Base-by-base conservation (phyloP, 2,888 invertebrate genomes). In the Orthonychiurus folsomi region DNA sequence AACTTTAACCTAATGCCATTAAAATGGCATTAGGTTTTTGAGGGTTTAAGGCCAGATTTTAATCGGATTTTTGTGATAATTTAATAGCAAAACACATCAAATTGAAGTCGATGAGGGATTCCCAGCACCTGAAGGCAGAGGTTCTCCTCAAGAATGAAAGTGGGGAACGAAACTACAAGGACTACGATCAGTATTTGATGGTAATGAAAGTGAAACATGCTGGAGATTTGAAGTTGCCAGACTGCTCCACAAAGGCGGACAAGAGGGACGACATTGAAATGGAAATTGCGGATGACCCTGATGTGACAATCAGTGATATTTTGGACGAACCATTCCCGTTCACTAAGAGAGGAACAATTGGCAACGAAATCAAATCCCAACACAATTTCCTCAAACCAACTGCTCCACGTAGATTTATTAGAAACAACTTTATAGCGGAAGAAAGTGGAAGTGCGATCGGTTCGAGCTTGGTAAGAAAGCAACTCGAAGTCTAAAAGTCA, bases 51-150 rank as follows among this genome's bases (percentile, higher is more conserved):
- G n/a, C n/a, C n/a, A n/a, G n/a, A n/a, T n/a, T n/a, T n/a, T n/a
- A n/a, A n/a, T n/a, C n/a, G n/a, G n/a, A n/a, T n/a, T n/a, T n/a
- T n/a, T n/a, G n/a, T n/a, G n/a, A n/a, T n/a, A n/a, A n/a, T n/a
- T n/a, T n/a, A n/a, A n/a, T n/a, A n/a, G 91, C 92, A 26, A 92
- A 95, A 77, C 96, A 96, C 77, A 93, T 95, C 69, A 87, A 91
- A 74, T 80, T 93, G 73, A 93, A 92, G 80, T 87, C 89, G 5
- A 87, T 87, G 24, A 82, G 90, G 68, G 92, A 91, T 79, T 86
- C 86, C 59, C 85, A 85, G 57, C 93, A 93, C 77, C 89, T 88
- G 58, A 73, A 73, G 21, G 77, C 77, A 18, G 86, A 87, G 78
- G 90, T 93, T 54, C 80, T 93, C 62, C 88, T 93, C 86, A 92